A percentile compares a stretch with the other conserved stretches of the same genome.
Conservation (phyloP, 2,797 vertebrate species). For the Coilia nasus region DNA sequence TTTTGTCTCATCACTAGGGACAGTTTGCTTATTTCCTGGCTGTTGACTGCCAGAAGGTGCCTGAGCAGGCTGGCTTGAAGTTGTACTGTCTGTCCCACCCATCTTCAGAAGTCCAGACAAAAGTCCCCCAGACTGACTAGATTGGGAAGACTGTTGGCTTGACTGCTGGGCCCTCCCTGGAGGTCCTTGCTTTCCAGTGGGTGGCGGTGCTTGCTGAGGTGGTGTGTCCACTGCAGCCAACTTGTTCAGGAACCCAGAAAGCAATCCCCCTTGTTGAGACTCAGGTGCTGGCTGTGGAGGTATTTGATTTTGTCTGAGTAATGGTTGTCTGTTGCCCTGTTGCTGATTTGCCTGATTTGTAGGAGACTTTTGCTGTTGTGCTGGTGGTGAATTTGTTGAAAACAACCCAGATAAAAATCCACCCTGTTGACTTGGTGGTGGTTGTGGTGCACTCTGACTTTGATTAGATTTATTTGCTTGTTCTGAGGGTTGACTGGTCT, state of each 20-base stretch:
- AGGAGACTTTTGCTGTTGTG: constrained; percentile 54
- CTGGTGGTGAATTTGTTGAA: constrained; percentile 58
- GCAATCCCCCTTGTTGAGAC: constrained; percentile 72
- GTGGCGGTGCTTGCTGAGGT: constrained; percentile 58
- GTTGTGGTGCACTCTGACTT: constrained; percentile 57
- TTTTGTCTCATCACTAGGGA: constrained; percentile 39
- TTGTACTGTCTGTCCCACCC: constrained; percentile 65
- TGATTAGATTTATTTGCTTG: constrained; percentile 53
- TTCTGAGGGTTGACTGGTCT: constrained; percentile 54
- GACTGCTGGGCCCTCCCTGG: constrained; percentile 51
- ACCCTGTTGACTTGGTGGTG: constrained; percentile 63
- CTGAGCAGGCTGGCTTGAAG: constrained; percentile 59
- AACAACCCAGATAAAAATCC: constrained; percentile 76
- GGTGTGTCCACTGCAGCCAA: constrained; percentile 75
- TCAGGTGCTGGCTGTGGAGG: constrained; percentile 66
- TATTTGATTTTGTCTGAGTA: constrained; percentile 74
- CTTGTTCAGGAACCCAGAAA: constrained; percentile 82
- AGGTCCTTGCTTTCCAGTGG: constrained; percentile 50
- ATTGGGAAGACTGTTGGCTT: constrained; percentile 52
- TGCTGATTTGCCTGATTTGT: constrained; percentile 57
- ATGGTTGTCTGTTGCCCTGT: constrained; percentile 69
- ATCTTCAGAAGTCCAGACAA: constrained; percentile 78
- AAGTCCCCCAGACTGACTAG: constrained; percentile 69
- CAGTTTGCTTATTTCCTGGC: constrained; percentile 48
- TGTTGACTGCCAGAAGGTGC: constrained; percentile 41